Evolutionary conservation across 2,888 invertebrate genomes (phyloP).

Genomic region (Acleris sparsana): DNA sequence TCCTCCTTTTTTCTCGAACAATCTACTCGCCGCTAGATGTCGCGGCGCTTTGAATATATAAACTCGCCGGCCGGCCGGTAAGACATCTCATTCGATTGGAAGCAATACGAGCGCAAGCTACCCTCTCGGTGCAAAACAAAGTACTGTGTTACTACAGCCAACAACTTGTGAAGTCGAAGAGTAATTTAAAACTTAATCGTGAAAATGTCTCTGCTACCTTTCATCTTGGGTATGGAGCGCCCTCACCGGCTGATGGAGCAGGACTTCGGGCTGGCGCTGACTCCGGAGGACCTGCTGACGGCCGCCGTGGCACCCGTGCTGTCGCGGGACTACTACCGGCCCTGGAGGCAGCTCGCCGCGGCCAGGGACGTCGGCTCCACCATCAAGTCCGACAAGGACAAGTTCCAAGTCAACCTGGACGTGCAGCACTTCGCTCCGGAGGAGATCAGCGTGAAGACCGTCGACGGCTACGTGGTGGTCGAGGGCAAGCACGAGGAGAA

Average conservation of each 20-base stretch:
- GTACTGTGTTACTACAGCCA: slow-evolving; percentile 3
- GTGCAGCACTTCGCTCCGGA: slow-evolving; percentile 89
- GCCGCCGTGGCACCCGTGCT: slow-evolving; percentile 53
- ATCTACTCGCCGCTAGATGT: slow-evolving; percentile 46
- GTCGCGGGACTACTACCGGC: slow-evolving; percentile 60
- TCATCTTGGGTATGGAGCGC: slow-evolving; percentile 41
- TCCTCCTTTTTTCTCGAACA: slow-evolving; percentile 29
- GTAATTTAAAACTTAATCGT: neutral
- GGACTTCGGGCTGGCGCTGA: slow-evolving; percentile 70
- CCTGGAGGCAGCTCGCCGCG: slow-evolving; percentile 65
- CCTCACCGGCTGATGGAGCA: slow-evolving; percentile 68
- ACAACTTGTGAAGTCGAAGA: neutral
- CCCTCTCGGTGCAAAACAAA: slow-evolving; percentile 26
- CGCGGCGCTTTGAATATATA: slow-evolving; percentile 27
- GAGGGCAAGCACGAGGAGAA: slow-evolving; percentile 91
- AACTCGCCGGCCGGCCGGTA: slow-evolving; percentile 21
- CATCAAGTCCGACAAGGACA: slow-evolving; percentile 75
- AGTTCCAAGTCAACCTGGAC: slow-evolving; percentile 86
- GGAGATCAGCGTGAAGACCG: slow-evolving; percentile 88
- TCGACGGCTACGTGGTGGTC: slow-evolving; percentile 85
- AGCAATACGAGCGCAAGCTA: slow-evolving; percentile 20
- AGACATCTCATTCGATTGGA: slow-evolving; percentile 25
- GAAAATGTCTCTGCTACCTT: slow-evolving; percentile 34
- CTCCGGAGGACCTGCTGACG: slow-evolving; percentile 68
- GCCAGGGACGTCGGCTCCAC: slow-evolving; percentile 75